Conservation (phyloP, 2,888 invertebrate species). For the Ormyrus rosae region DNA sequence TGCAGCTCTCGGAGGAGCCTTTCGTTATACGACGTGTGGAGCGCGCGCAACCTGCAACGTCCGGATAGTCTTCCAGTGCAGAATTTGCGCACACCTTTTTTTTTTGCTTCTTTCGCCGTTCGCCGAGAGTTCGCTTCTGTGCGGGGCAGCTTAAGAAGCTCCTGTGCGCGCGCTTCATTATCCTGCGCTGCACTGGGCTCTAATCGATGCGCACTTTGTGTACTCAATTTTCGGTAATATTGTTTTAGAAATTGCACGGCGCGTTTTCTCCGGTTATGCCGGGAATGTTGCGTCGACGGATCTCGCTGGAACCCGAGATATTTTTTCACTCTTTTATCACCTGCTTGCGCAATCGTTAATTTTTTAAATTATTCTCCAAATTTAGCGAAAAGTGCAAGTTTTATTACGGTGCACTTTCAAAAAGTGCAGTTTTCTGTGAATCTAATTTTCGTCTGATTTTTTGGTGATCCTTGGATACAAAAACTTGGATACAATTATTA, state of each 20-base stretch:
- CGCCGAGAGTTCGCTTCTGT: not conserved
- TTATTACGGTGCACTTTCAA: no score
- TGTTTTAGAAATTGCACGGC: constrained; percentile 20
- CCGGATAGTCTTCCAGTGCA: not conserved
- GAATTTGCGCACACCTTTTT: not conserved
- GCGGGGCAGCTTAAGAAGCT: not conserved
- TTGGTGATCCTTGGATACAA: no score
- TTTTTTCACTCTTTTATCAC: no score
- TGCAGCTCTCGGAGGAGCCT: not conserved
- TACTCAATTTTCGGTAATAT: constrained; percentile 32
- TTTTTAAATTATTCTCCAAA: no score
- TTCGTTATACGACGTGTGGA: constrained; percentile 29
- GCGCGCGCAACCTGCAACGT: not conserved
- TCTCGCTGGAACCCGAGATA: no score
- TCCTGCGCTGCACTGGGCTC: not conserved
- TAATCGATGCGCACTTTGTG: constrained; percentile 32
- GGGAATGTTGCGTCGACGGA: not conserved
- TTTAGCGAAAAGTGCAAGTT: no score
- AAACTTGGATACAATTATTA: no score
- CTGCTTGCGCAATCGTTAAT: no score
- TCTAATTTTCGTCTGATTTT: no score
- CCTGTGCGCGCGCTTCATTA: constrained; percentile 16
- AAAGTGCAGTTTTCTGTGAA: no score
- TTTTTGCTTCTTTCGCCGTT: not conserved
- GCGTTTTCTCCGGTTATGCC: not conserved